A percentile compares a stretch with the other conserved stretches of the same genome.
phyloP scores from a whole-genome alignment of 2,797 vertebrate species.

The Myiotriccus ornatus region DNA sequence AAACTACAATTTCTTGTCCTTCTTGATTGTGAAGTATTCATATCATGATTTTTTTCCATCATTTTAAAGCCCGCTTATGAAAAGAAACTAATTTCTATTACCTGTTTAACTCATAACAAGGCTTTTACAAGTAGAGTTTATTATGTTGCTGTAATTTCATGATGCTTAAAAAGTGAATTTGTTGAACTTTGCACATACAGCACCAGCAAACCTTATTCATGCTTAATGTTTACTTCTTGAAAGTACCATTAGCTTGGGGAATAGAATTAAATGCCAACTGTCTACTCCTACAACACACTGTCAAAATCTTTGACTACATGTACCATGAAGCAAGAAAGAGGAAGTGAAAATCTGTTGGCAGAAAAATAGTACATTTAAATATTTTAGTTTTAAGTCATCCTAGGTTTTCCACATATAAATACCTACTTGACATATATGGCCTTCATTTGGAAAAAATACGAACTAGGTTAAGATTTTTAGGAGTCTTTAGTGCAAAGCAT shows the following conservation, averaged over 20 bases:
- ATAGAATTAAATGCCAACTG: not conserved
- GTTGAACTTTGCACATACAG: not conserved
- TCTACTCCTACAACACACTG: not conserved
- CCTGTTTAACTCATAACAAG: not conserved
- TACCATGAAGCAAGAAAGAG: not conserved
- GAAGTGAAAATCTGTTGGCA: not conserved
- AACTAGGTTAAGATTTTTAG: not conserved
- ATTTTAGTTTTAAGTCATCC: not conserved
- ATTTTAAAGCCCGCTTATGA: not conserved
- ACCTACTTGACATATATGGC: not conserved
- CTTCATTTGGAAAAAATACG: not conserved
- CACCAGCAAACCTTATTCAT: not conserved
- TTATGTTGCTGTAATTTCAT: not conserved
- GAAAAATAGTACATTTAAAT: fast-evolving
- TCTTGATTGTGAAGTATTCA: not conserved
- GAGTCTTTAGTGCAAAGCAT: not conserved
- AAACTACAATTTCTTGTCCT: not conserved
- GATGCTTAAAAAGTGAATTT: not conserved
- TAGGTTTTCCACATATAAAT: not conserved
- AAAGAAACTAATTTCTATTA: not conserved
- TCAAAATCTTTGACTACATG: not conserved
- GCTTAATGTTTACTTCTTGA: not conserved
- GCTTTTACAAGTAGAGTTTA: not conserved
- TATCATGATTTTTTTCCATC: not conserved
- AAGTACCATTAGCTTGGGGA: not conserved